phyloP scores from a whole-genome alignment of 2,797 vertebrate species.

The Lophotriccus pileatus region DNA sequence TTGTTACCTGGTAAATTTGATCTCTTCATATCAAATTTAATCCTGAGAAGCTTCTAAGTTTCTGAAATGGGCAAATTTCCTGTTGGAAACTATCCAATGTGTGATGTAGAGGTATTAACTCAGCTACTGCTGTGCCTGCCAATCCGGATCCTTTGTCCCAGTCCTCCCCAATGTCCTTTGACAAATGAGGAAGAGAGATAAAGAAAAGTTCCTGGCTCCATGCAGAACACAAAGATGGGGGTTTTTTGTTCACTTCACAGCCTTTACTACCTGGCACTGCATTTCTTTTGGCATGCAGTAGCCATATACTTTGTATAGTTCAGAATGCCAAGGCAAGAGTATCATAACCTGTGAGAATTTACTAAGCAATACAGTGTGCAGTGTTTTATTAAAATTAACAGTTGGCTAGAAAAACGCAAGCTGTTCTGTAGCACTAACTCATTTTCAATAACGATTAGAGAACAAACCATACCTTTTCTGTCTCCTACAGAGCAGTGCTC shows the following conservation, averaged over 20 bases:
- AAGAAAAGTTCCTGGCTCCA: not conserved
- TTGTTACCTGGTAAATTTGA: not conserved
- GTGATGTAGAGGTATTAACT: not conserved
- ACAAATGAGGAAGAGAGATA: not conserved
- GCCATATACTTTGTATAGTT: not conserved
- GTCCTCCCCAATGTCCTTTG: not conserved
- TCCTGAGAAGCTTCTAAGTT: not conserved
- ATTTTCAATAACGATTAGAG: not conserved
- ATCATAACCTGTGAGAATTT: not conserved
- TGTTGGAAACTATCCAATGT: not conserved
- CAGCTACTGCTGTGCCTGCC: not conserved
- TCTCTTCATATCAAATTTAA: not conserved
- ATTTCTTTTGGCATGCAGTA: not conserved
- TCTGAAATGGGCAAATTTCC: not conserved
- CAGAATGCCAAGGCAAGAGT: not conserved
- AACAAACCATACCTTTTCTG: not conserved
- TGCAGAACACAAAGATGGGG: not conserved
- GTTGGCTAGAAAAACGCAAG: not conserved
- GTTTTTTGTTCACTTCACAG: not conserved
- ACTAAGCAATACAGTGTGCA: not conserved
- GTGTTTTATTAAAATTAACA: not conserved
- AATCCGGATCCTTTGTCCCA: fast-evolving
- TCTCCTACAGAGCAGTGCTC: not conserved
- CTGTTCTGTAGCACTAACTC: not conserved
- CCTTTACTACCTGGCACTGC: not conserved